These are phyloP conservation scores for Pedionomus torquatus DNA, from an alignment of 2,113 vertebrate genomes.

Conservation along the genomic window DNA sequence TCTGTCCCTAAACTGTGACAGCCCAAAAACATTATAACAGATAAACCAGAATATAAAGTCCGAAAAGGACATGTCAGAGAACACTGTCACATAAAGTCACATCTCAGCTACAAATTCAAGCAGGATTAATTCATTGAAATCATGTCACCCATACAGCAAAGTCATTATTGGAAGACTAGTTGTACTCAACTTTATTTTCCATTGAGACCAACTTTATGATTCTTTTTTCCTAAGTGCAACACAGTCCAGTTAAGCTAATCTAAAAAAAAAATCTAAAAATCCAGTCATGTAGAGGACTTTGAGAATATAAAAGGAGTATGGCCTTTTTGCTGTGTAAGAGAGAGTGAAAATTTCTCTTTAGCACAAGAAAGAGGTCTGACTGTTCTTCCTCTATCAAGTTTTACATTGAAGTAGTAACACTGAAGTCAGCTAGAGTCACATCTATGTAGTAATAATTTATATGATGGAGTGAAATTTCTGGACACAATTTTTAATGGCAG, in stretches of 20 bases:
- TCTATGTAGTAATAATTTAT: neutral
- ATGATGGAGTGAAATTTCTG: neutral
- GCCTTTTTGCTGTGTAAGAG: neutral
- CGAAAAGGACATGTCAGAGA: neutral
- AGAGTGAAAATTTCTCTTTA: neutral
- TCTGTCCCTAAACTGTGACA: neutral
- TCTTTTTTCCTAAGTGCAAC: neutral
- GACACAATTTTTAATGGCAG: neutral
- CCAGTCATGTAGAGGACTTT: neutral
- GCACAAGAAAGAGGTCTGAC: neutral
- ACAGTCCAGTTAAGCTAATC: neutral
- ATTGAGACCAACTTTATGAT: fast-evolving
- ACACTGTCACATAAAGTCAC: neutral
- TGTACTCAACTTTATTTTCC: neutral
- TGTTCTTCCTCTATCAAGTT: neutral
- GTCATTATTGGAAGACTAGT: neutral
- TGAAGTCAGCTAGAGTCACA: neutral
- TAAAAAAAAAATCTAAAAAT: too few species aligned
- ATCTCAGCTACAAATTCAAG: neutral
- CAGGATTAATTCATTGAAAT: neutral
- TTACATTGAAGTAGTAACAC: neutral
- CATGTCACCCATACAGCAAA: neutral
- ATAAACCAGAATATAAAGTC: neutral
- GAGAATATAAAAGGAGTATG: neutral
- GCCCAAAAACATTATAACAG: neutral